Percentiles rank a stretch among this genome's conserved stretches.
Evolutionary conservation across 2,888 invertebrate genomes (phyloP).

Genomic region (Pristionchus mayeri): DNA sequence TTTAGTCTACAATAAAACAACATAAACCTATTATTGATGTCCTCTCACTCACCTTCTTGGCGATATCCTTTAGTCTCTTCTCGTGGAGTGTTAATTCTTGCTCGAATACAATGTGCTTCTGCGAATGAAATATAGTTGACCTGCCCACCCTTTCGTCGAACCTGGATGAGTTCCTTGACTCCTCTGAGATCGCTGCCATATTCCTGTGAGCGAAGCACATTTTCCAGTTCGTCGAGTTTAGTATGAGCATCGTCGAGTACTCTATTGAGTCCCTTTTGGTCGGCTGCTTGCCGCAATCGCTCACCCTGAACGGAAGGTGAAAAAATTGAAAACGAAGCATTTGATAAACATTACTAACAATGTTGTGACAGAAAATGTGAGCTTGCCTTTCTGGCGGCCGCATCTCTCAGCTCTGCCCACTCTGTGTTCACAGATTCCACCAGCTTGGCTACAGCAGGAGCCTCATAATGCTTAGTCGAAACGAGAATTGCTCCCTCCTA

Average conservation of each 20-base stretch:
- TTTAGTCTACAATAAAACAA: constrained; percentile 70
- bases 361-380: too few species aligned
- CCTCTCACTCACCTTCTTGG: constrained; percentile 32
- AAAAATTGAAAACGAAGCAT: not conserved
- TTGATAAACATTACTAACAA: not conserved
- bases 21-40: not conserved
- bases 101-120: constrained; percentile 81
- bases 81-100: constrained; percentile 89
- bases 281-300: constrained; percentile 89
- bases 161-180: constrained; percentile 89
- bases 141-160: not conserved
- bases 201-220: constrained; percentile 83
- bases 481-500: constrained; percentile 84
- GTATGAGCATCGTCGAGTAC: constrained; percentile 91
- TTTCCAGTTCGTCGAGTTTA: constrained; percentile 89
- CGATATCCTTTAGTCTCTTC: constrained; percentile 86
- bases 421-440: constrained; percentile 84
- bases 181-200: constrained; percentile 89
- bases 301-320: constrained; percentile 80
- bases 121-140: not conserved
- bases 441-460: constrained; percentile 83
- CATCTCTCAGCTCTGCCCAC: constrained; percentile 85
- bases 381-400: constrained; percentile 80
- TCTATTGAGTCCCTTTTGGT: constrained; percentile 82
- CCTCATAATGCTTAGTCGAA: constrained; percentile 83